Conservation (phyloP, 2,888 invertebrate species). For the Lasioglossum marginatum region DNA sequence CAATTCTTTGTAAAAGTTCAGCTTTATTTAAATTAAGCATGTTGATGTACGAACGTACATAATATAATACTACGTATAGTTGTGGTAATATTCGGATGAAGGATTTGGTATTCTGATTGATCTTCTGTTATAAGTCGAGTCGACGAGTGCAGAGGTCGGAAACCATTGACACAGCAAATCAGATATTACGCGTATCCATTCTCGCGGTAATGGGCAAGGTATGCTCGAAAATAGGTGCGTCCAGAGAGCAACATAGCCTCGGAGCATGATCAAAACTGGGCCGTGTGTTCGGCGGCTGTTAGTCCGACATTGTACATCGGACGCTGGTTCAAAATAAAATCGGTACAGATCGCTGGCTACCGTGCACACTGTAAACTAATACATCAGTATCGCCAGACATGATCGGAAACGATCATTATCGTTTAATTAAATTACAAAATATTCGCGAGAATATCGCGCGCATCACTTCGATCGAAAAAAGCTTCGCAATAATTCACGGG, state of each 20-base stretch:
- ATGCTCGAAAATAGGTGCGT: background rate
- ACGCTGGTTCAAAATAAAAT: slow-evolving; percentile 31
- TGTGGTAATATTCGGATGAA: background rate
- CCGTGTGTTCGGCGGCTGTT: slow-evolving; percentile 24
- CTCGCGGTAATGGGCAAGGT: slow-evolving; percentile 37
- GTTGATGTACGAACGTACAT: background rate
- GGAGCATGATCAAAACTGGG: slow-evolving; percentile 24
- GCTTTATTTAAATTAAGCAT: background rate
- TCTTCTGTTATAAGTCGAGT: background rate
- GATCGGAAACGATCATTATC: slow-evolving; percentile 22
- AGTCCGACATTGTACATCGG: background rate
- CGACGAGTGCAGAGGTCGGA: background rate
- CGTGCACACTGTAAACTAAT: slow-evolving; percentile 6
- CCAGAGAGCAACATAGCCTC: background rate
- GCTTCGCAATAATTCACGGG: background rate
- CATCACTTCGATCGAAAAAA: background rate
- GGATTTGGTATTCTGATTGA: background rate
- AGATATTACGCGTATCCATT: background rate
- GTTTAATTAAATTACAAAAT: slow-evolving; percentile 49
- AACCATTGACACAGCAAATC: slow-evolving; percentile 16
- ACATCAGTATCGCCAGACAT: slow-evolving; percentile 5
- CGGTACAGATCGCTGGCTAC: background rate
- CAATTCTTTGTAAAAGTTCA: background rate
- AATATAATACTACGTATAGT: background rate
- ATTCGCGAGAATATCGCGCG: background rate